Evolutionary conservation across 2,113 vertebrate species (phyloP).

Genomic region (Brachypodius melanocephalos): DNA sequence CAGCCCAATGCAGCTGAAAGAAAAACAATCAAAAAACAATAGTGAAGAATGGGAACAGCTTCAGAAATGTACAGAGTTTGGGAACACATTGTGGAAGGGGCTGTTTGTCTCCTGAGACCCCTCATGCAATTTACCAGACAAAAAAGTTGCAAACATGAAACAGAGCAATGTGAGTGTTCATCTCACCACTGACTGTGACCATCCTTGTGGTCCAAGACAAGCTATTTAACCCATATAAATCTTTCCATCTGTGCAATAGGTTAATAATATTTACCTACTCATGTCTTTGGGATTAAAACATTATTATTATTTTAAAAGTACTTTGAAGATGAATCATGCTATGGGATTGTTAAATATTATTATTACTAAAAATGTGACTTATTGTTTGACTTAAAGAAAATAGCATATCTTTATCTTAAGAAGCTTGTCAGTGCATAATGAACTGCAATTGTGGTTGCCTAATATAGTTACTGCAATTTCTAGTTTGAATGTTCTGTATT

Average conservation of each 20-base stretch:
- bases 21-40: not conserved
- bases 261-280: slow-evolving; percentile 23
- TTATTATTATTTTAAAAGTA: slow-evolving; percentile 16
- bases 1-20: not conserved
- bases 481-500: slow-evolving; percentile 37
- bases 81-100: not conserved
- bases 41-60: not conserved
- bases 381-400: slow-evolving; percentile 46
- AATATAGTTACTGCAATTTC: slow-evolving; percentile 49
- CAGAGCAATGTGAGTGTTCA: not conserved
- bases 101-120: not conserved
- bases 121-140: not conserved
- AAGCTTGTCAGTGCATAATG: slow-evolving; percentile 26
- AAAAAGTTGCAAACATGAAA: not conserved
- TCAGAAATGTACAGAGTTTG: not conserved
- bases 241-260: not conserved
- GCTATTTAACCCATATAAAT: not conserved
- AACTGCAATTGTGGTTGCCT: slow-evolving; percentile 39
- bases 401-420: slow-evolving; percentile 36
- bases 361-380: slow-evolving; percentile 29
- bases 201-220: not conserved
- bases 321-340: slow-evolving; percentile 5
- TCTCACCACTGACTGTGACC: not conserved
- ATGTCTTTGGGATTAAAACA: not conserved
- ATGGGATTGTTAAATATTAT: slow-evolving; percentile 11